These are phyloP conservation scores for Chrysogorgia sp. DNA, from an alignment of 92 coral and sea anemone genomes.

Conservation along the genomic window DNA sequence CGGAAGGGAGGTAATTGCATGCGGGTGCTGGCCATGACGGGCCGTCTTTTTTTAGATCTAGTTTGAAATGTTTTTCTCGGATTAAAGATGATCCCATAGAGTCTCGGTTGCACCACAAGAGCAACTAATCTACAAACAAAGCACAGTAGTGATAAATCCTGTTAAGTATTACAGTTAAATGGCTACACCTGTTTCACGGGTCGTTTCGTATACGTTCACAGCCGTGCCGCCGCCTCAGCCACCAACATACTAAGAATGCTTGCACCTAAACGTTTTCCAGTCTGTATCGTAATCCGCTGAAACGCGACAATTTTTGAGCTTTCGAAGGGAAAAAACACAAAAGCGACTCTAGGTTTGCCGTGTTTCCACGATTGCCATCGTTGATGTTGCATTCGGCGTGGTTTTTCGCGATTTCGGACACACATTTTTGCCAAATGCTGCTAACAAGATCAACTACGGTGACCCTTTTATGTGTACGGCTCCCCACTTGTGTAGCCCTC, in stretches of 20 bases:
- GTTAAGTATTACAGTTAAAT: conserved; percentile 6
- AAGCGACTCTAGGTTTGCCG: background rate
- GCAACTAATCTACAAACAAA: background rate
- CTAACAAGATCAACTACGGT: conserved; percentile 34
- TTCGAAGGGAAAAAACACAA: background rate
- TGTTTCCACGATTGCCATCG: background rate
- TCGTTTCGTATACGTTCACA: background rate
- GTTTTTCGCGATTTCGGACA: background rate
- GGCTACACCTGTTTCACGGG: background rate
- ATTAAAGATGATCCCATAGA: background rate
- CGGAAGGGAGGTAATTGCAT: too few relatives aligned
- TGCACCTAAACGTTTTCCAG: conserved; percentile 13
- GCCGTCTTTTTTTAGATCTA: background rate
- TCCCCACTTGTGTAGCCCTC: conserved; percentile 8
- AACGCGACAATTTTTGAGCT: background rate
- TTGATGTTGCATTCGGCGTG: background rate
- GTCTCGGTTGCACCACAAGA: conserved; percentile 17
- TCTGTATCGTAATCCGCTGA: background rate
- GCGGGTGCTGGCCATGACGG: too few relatives aligned
- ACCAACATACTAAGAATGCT: conserved; percentile 30
- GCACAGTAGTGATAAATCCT: conserved; percentile 26
- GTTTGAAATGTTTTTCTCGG: background rate
- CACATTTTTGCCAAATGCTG: conserved; percentile 8
- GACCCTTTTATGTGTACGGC: conserved; percentile 16
- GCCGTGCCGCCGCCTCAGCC: conserved; percentile 15